Percentiles rank a stretch among this genome's conserved stretches.
These are phyloP conservation scores for Ectemnius lituratus DNA, from an alignment of 2,888 invertebrate species.

Conservation along the genomic window DNA sequence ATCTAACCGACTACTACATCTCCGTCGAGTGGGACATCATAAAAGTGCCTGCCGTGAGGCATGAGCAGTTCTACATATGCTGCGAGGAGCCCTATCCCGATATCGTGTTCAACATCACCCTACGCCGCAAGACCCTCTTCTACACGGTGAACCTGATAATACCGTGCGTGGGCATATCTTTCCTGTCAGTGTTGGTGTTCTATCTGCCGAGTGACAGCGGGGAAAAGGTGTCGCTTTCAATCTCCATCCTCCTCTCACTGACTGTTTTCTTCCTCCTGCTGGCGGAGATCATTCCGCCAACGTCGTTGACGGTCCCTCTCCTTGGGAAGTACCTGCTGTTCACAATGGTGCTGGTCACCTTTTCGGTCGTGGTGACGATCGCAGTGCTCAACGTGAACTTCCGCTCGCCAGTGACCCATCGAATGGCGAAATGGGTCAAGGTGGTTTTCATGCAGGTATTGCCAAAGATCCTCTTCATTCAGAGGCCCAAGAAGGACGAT, in stretches of 20 bases:
- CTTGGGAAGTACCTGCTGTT: constrained; percentile 95
- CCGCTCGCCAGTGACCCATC: constrained; percentile 94
- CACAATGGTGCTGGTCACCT: constrained; percentile 95
- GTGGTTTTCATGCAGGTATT: constrained; percentile 91
- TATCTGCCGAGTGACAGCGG: constrained; percentile 98
- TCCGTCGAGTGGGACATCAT: constrained; percentile 99
- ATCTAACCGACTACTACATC: constrained; percentile 95
- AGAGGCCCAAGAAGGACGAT: constrained; percentile 90
- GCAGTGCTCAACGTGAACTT: constrained; percentile 96
- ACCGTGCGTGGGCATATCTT: constrained; percentile 97
- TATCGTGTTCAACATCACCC: constrained; percentile 97
- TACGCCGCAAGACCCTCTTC: constrained; percentile 96
- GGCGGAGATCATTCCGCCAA: constrained; percentile 96
- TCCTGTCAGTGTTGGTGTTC: constrained; percentile 97
- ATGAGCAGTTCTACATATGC: constrained; percentile 96
- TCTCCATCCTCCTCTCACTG: constrained; percentile 93
- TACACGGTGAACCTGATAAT: constrained; percentile 98
- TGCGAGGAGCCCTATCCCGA: constrained; percentile 98
- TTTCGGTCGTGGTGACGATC: constrained; percentile 95
- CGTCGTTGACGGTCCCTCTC: constrained; percentile 93
- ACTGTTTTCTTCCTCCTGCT: constrained; percentile 96
- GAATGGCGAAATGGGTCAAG: constrained; percentile 94
- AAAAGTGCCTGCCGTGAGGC: constrained; percentile 92
- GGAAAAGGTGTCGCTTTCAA: constrained; percentile 97
- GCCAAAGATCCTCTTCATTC: constrained; percentile 92